These are phyloP conservation scores for Mythimna loreyi DNA, from an alignment of 2,888 invertebrate species.

Conservation along the genomic window DNA sequence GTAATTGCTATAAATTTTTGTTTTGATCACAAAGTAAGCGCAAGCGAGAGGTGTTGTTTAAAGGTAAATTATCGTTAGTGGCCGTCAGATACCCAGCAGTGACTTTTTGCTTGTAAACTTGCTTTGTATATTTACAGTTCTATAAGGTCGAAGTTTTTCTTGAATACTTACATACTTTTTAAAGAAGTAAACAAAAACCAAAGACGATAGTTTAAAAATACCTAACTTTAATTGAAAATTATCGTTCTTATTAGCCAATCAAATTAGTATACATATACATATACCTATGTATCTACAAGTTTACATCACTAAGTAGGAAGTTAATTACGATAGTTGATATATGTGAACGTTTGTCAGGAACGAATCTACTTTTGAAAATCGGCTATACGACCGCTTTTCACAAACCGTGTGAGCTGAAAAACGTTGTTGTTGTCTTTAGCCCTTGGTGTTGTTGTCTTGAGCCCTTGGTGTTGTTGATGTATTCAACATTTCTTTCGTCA, in stretches of 20 bases:
- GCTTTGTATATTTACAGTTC: slow-evolving; percentile 15
- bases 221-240: not conserved
- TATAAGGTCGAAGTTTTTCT: slow-evolving; percentile 17
- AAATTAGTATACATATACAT: not conserved
- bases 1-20: slow-evolving; percentile 28
- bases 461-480: too few relatives aligned
- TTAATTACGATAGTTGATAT: not conserved
- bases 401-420: not conserved
- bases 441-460: slow-evolving; percentile 18
- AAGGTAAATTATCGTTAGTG: slow-evolving; percentile 47
- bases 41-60: slow-evolving; percentile 52
- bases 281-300: not conserved
- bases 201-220: not conserved
- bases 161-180: not conserved
- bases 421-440: not conserved
- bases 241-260: too few relatives aligned
- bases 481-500: slow-evolving; percentile 2
- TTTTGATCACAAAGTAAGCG: slow-evolving; percentile 27
- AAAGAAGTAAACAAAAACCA: not conserved
- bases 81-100: slow-evolving; percentile 38
- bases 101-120: slow-evolving; percentile 44
- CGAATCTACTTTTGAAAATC: not conserved
- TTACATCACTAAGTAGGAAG: not conserved
- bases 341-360: not conserved
- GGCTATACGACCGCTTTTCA: not conserved